Base-by-base conservation (phyloP, 2,888 invertebrate species). In the Agrilus cyanescens region DNA sequence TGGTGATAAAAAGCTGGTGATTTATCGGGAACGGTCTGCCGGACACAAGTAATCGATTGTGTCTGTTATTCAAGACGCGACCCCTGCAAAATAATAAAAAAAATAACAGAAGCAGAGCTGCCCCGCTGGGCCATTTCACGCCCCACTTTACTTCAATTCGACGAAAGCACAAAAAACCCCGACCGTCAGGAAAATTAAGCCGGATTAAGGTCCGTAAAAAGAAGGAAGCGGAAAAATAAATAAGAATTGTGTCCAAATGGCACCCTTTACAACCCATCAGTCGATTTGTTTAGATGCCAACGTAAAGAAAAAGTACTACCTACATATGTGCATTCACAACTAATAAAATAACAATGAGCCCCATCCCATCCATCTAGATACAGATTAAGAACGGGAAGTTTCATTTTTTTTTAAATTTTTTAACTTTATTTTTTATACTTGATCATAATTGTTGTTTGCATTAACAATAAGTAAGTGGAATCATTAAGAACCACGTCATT, bases 171-270 rank as follows among this genome's bases (percentile, higher is more conserved):
- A 47, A 45, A 47, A 47, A 47, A 47, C 47, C 44, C 25, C 25
- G 33, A 41, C 46, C 57, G 57, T 57, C 57, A 61, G 55, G 63
- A 57, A 62, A 63, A 63, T 64, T 65, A 65, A 63, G 60, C 55
- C 55, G 62, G 60, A 63, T 63, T 64, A 63, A 56, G 50, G 57
- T 56, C 53, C 53, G 58, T 59, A 61, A 59, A 47, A 47, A 31
- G 41, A 38, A 63, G 63, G 61, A 65, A 65, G 57, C 64, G 64
- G 64, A 65, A 64, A 63, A 63, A 64, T 65, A 65, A 65, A 65
- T 63, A 63, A 63, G 60, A 56, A 58, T 59, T 56, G 55, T 53
- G 54, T 53, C 50, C 45, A 41, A 45, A 45, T 47, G 25, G 40
- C 37, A 38, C 37, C 38, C 39, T 45, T 42, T 41, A 37, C 30